phyloP scores from a whole-genome alignment of 1,140 invertebrate genomes.

The Drosophila sucinea region DNA sequence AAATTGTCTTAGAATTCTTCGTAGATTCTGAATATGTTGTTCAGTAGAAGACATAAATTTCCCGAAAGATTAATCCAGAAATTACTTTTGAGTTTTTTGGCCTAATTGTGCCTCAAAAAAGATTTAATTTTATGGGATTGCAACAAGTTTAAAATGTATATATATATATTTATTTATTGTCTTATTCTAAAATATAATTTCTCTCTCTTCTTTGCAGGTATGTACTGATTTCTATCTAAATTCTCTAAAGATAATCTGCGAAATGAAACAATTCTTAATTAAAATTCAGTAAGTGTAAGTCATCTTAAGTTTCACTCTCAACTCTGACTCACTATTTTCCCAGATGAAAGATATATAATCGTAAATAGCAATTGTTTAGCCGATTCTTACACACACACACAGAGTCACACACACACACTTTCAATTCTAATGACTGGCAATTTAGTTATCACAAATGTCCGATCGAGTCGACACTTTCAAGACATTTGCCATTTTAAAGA shows the following conservation, averaged over 20 bases:
- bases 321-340: background rate
- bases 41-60: no score
- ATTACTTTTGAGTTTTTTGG: no score
- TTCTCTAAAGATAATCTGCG: background rate
- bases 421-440: slow-evolving; percentile 18
- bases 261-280: slow-evolving; percentile 7
- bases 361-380: slow-evolving; percentile 4
- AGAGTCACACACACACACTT: background rate
- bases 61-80: no score
- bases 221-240: slow-evolving; percentile 24
- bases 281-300: slow-evolving; percentile 10
- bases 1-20: no score
- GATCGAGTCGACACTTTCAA: slow-evolving; percentile 16
- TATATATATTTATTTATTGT: background rate
- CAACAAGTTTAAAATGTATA: no score
- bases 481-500: slow-evolving; percentile 12
- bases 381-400: background rate
- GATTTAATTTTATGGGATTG: no score
- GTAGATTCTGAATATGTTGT: no score
- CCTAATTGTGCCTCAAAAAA: no score
- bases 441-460: slow-evolving; percentile 11
- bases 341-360: background rate
- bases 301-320: slow-evolving; percentile 3
- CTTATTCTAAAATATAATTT: no score
- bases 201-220: slow-evolving; percentile 43